Conservation (phyloP, 2,113 vertebrate genomes). For the Calidris pygmaea region DNA sequence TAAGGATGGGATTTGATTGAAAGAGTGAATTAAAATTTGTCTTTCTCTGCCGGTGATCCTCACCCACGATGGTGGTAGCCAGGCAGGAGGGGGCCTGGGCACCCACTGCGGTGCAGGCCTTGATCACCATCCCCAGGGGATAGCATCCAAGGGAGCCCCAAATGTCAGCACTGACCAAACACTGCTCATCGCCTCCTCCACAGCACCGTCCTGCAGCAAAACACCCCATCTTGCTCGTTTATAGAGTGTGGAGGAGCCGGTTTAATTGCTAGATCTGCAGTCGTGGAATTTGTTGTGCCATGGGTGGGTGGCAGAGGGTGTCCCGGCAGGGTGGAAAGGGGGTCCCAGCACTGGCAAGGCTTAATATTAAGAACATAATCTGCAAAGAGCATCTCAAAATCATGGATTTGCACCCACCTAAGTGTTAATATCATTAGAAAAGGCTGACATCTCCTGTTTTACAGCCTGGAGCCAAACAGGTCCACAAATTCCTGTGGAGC, state of each 20-base stretch:
- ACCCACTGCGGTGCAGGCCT: neutral
- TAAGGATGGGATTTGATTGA: neutral
- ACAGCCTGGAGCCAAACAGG: slow-evolving; percentile 60
- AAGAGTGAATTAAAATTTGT: neutral
- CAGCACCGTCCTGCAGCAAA: neutral
- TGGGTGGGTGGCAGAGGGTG: neutral
- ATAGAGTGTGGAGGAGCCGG: neutral
- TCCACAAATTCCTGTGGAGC: slow-evolving; percentile 42
- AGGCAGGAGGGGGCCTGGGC: accelerated
- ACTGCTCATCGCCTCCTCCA: neutral
- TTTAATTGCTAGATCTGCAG: neutral
- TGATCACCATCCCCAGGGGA: accelerated
- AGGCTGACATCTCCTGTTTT: neutral
- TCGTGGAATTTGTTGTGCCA: accelerated
- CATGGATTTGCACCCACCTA: neutral
- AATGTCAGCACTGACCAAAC: no score
- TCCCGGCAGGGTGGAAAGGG: accelerated
- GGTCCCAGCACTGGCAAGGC: neutral
- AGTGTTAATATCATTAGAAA: neutral
- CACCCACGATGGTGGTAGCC: accelerated
- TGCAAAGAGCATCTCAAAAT: neutral
- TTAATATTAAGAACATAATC: neutral
- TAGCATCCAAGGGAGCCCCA: neutral
- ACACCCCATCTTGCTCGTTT: no score
- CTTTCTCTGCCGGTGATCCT: neutral